Evolutionary conservation across 2,797 vertebrate genomes (phyloP).

Genomic region (Smutsia gigantea): DNA sequence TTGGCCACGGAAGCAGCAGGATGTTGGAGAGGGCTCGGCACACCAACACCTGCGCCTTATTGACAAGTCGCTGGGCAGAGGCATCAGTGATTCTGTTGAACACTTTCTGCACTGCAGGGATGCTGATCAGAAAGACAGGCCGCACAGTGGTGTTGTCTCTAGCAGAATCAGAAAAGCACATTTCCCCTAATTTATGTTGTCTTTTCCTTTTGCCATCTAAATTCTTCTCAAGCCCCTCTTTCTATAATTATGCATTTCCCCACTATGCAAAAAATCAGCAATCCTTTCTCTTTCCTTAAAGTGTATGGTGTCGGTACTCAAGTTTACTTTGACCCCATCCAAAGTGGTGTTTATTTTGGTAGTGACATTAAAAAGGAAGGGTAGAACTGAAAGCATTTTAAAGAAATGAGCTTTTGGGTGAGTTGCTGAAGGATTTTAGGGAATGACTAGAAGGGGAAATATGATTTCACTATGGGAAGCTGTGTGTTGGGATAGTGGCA

Average conservation of each 20-base stretch:
- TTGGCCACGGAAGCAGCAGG: slow-evolving; percentile 96
- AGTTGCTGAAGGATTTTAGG: not conserved
- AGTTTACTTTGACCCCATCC: not conserved
- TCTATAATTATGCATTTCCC: not conserved
- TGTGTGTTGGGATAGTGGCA: not conserved
- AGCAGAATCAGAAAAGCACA: not conserved
- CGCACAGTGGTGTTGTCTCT: slow-evolving; percentile 91
- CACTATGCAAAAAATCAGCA: not conserved
- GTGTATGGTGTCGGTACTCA: not conserved
- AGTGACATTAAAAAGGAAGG: not conserved
- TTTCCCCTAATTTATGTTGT: not conserved
- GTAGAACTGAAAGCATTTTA: not conserved
- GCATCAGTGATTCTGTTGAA: slow-evolving; percentile 96
- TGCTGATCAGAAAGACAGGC: slow-evolving; percentile 95
- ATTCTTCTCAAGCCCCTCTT: not conserved
- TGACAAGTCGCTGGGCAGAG: slow-evolving; percentile 91
- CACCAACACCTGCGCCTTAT: slow-evolving; percentile 96
- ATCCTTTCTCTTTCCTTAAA: not conserved
- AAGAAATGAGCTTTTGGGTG: not conserved
- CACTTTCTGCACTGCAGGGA: slow-evolving; percentile 96
- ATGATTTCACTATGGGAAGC: not conserved
- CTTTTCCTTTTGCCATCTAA: not conserved
- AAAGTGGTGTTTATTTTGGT: not conserved
- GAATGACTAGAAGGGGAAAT: not conserved
- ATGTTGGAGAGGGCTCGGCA: slow-evolving; percentile 97